Conservation (phyloP, 2,797 vertebrate genomes). For the Falco novaeseelandiae region DNA sequence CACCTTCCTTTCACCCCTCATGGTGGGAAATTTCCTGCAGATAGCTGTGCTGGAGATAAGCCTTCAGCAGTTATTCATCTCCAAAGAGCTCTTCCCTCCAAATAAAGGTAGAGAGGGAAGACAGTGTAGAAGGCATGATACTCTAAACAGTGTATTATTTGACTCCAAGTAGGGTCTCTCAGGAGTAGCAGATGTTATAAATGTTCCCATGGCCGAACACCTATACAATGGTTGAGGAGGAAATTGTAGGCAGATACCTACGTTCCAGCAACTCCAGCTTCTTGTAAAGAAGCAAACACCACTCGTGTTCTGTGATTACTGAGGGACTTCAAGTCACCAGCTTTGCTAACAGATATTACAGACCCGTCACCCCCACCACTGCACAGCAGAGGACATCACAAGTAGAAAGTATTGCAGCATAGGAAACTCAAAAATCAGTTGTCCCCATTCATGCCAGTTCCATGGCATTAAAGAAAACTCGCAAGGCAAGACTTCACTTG, state of each 20-base stretch:
- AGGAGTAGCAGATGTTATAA: background rate
- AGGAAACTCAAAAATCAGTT: background rate
- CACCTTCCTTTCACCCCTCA: background rate
- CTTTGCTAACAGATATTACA: background rate
- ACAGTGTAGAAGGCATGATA: background rate
- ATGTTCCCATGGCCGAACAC: accelerated
- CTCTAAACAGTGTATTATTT: background rate
- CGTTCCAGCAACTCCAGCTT: background rate
- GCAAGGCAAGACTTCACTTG: background rate
- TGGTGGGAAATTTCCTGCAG: background rate
- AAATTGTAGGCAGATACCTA: background rate
- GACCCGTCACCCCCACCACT: background rate
- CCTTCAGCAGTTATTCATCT: background rate
- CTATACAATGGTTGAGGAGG: accelerated
- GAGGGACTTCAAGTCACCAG: background rate
- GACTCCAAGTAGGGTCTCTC: too few species aligned
- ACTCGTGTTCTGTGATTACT: accelerated
- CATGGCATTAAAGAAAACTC: background rate
- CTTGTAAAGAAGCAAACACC: background rate
- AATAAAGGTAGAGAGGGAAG: background rate
- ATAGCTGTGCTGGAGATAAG: background rate
- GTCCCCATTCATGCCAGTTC: background rate
- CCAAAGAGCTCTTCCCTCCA: background rate
- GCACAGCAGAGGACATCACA: background rate
- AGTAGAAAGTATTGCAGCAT: background rate